phyloP scores from a whole-genome alignment of 2,888 invertebrate genomes.

The Drosophila villosipedis region DNA sequence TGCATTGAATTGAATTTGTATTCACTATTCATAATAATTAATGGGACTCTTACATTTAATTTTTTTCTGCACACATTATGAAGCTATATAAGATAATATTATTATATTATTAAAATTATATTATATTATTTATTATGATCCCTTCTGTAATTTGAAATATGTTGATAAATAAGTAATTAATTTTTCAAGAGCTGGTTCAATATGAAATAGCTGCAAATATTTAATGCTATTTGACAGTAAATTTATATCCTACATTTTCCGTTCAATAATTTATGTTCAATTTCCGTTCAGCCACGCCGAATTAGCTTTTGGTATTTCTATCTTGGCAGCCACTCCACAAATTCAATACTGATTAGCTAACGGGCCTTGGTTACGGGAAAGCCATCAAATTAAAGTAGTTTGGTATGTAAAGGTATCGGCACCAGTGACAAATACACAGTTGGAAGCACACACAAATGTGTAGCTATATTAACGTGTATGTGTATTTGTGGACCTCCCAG shows the following conservation, averaged over 20 bases:
- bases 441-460: neutral
- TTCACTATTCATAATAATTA: neutral
- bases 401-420: slow-evolving; percentile 20
- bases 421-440: slow-evolving; percentile 24
- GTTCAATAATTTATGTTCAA: slow-evolving; percentile 20
- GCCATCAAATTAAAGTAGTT: slow-evolving; percentile 30
- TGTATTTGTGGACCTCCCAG: slow-evolving; percentile 20
- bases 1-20: neutral
- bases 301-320: slow-evolving; percentile 48
- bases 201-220: neutral
- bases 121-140: neutral
- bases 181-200: neutral
- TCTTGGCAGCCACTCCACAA: slow-evolving; percentile 35
- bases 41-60: neutral
- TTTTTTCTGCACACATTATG: neutral
- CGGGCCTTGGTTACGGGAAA: slow-evolving; percentile 9
- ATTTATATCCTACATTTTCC: neutral
- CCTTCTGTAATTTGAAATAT: neutral
- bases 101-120: neutral
- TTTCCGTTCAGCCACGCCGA: slow-evolving; percentile 18
- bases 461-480: slow-evolving; percentile 8
- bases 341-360: slow-evolving; percentile 62
- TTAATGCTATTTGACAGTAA: neutral
- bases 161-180: neutral
- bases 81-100: neutral